Evolutionary conservation across 1,140 invertebrate species (phyloP), one percentile per base, ranked within the genome.

Genomic region (Lerema accius): DNA sequence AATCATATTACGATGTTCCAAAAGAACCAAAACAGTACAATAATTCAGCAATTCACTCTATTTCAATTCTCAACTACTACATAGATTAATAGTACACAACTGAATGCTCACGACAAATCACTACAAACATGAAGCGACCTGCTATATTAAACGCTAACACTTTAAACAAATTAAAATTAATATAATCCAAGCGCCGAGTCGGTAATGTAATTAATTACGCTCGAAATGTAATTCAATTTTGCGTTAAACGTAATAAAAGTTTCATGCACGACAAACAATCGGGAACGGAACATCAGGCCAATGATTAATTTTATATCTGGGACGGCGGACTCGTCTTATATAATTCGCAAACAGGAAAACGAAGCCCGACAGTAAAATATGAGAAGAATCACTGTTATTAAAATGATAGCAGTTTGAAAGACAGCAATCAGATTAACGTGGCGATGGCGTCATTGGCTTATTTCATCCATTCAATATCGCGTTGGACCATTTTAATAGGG

Each of bases 131-230:
- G 28, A n/a, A n/a, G n/a, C n/a, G n/a, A 32, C 4, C 28, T 4
- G 28, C 1, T 7, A 32, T 9, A 32, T 32, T 32, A 32, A 32
- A 32, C 28, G 28, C 28, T 7, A 32, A 32, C 28, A 7, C 9
- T 32, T 32, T 32, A 32, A 32, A 32, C 28, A 6, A 32, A 32
- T 32, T 32, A 32, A 32, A 32, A 32, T 32, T 32, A 32, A 32
- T 32, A 10, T 32, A 32, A 32, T 32, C 28, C 28, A 32, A 9
- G 9, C 28, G 28, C 28, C 10, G 11, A 17, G 17, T 26, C 43
- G 11, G 17, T 46, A 46, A 46, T 19, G n/a, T 16, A 11, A 46
- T 46, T 46, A 23, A 46, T 19, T 13, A 46, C 43, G 17, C 28
- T 32, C 9, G 4, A 46, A 23, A 46, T 46, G 43, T 46, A 19